Conservation (phyloP, 2,113 vertebrate species). For the Syngnathus typhle region DNA sequence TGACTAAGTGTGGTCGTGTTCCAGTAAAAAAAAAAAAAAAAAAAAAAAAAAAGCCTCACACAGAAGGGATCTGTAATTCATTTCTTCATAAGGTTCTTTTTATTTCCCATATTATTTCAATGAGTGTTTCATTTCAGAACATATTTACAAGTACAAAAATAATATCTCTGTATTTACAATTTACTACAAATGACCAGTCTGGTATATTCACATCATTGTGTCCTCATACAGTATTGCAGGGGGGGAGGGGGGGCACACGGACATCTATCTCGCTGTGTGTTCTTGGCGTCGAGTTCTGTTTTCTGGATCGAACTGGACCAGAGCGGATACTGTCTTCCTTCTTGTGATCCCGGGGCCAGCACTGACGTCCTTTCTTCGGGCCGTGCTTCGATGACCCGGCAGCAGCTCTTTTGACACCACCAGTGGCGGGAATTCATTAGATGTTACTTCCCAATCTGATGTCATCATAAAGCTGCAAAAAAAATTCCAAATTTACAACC, state of each 20-base stretch:
- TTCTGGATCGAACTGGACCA: slow-evolving; percentile 21
- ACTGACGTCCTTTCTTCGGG: slow-evolving; percentile 25
- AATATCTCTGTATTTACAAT: slow-evolving; percentile 70
- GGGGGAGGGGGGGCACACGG: slow-evolving; percentile 12
- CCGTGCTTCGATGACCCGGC: slow-evolving; percentile 22
- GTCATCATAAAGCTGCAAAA: slow-evolving; percentile 69
- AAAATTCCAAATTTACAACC: slow-evolving; percentile 6
- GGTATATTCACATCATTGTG: slow-evolving; percentile 48
- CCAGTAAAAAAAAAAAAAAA: slow-evolving; percentile 1
- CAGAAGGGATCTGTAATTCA: slow-evolving; percentile 6
- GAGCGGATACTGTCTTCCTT: slow-evolving; percentile 44
- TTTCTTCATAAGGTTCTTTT: slow-evolving; percentile 43
- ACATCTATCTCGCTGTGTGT: slow-evolving; percentile 17
- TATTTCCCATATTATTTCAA: slow-evolving; percentile 44
- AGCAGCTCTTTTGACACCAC: slow-evolving; percentile 53
- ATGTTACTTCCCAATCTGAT: slow-evolving; percentile 64
- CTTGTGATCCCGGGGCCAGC: slow-evolving; percentile 36
- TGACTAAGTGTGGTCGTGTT: slow-evolving; percentile 24
- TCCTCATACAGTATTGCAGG: slow-evolving; percentile 35
- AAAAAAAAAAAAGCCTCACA: slow-evolving; percentile 10
- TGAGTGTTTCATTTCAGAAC: slow-evolving; percentile 67
- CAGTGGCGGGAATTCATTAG: background rate
- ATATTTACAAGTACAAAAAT: slow-evolving; percentile 70
- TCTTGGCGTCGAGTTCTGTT: slow-evolving; percentile 20
- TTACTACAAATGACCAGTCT: slow-evolving; percentile 50